Base-by-base conservation (phyloP, 2,113 vertebrate species). In the Podilymbus podiceps region DNA sequence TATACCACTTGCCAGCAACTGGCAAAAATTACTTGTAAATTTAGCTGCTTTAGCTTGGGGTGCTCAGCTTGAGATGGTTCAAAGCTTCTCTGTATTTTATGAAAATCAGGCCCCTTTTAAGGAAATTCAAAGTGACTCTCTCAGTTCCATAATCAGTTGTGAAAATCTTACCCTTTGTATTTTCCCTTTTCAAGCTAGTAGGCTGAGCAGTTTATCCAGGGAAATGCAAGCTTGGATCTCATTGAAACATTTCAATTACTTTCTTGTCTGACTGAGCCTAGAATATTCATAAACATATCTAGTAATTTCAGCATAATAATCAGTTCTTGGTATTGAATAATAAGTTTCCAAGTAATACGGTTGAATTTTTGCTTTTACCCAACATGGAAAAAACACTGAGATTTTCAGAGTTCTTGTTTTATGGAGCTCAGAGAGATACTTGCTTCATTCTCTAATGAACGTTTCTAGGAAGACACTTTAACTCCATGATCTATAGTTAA, bases 91-190 rank as follows among this genome's bases (percentile, higher is more conserved):
- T 80, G 67, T 77, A 67, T 90, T 94, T 95, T 88, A 64, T 81
- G 72, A 97, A 96, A 94, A 93, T 68, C 47, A 68, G 8, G 3
- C 9, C n/a, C 79, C 75, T 96, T 94, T 91, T 81, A 81, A 94
- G 82, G 88, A 77, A 95, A 89, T 56, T 25, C 15, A 90, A 89
- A 95, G 84, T 52, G 44, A 62, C n/a, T 80, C 28, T 52, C 46
- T 83, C 53, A 23, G 47, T 96, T 90, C 68, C 49, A 52, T 72
- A 84, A 91, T 86, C 56, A 92, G 44, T 72, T 0, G 0, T 38
- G 79, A 84, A 97, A 93, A 97, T 94, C 93, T 91, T 84, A 28
- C 52, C 59, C 35, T 94, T 92, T 93, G 27, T 90, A 60, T 94
- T 94, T 84, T 93, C 47, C 69, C 40, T 77, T 95, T 92, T 93